Conservation (phyloP, 1,140 invertebrate genomes). For the Latrodectus geometricus region DNA sequence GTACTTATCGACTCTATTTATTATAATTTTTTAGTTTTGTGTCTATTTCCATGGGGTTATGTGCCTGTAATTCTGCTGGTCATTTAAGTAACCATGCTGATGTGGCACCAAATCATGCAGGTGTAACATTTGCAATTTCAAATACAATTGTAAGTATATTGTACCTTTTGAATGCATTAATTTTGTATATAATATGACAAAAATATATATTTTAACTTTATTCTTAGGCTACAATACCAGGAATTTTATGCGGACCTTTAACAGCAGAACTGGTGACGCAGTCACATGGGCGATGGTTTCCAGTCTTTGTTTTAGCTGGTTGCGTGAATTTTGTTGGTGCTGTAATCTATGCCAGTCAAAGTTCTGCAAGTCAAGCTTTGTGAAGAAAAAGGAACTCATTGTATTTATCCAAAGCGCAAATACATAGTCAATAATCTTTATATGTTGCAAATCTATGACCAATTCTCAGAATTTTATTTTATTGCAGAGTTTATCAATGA, state of each 20-base stretch:
- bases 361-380: constrained; percentile 76
- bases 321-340: constrained; percentile 82
- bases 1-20: neutral
- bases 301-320: constrained; percentile 81
- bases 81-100: constrained; percentile 85
- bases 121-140: constrained; percentile 83
- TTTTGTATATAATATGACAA: neutral
- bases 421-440: neutral
- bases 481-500: neutral
- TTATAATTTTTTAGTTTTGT: constrained; percentile 74
- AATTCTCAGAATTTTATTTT: neutral
- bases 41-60: constrained; percentile 82
- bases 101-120: constrained; percentile 83
- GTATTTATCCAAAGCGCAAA: neutral
- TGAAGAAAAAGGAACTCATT: constrained; percentile 9
- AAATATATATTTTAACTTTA: neutral
- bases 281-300: constrained; percentile 81
- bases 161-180: neutral
- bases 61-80: constrained; percentile 83
- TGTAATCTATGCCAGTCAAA: constrained; percentile 82
- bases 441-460: neutral
- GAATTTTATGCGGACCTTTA: constrained; percentile 82
- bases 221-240: constrained; percentile 79
- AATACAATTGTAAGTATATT: constrained; percentile 78
- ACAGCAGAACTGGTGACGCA: constrained; percentile 81